Evolutionary conservation across 2,797 vertebrate genomes (phyloP), one percentile per base, ranked within the genome.

Genomic region (Aeoliscus strigatus): DNA sequence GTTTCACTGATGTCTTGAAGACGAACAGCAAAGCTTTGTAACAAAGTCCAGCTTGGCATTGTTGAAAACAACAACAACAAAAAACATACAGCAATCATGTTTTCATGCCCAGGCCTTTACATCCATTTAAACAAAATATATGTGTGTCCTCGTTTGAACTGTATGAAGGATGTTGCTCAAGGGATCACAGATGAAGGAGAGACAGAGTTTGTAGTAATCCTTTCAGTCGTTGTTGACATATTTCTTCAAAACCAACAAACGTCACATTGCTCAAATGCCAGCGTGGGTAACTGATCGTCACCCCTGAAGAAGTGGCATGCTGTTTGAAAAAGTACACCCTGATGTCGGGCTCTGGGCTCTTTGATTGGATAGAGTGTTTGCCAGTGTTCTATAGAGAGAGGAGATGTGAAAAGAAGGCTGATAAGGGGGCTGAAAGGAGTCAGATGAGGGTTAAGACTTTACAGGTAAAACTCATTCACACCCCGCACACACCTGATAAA

Each of bases 291-390:
- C 18, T 21, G 18, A 11, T 29, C 18, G 27, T 33, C n/a, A 2
- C 24, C 9, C 45, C 10, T 24, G 2, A 1, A 25, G 23, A 28
- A 45, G 17, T 51, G 18, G 25, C 15, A 26, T 30, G 40, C 17
- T 50, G 47, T 75, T 51, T 60, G 38, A 43, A 64, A 32, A 56
- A 49, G 39, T 50, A 53, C 39, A 43, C 39, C 28, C 18, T 42
- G 44, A 27, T 50, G 25, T 23, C 41, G 29, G 40, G 48, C 32
- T 70, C 71, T 56, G 45, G 15, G 60, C 34, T 40, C n/a, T n/a
- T n/a, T 50, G 46, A 55, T 41, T 23, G 33, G 12, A 51, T 9
- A 5, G 3, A 36, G 14, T 8, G 46, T 52, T 49, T 37, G 12
- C 30, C 21, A 14, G 15, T 6, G 0, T 34, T 51, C 28, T 26